Evolutionary conservation across 2,888 invertebrate genomes (phyloP).

Genomic region (Tipula confusa): DNA sequence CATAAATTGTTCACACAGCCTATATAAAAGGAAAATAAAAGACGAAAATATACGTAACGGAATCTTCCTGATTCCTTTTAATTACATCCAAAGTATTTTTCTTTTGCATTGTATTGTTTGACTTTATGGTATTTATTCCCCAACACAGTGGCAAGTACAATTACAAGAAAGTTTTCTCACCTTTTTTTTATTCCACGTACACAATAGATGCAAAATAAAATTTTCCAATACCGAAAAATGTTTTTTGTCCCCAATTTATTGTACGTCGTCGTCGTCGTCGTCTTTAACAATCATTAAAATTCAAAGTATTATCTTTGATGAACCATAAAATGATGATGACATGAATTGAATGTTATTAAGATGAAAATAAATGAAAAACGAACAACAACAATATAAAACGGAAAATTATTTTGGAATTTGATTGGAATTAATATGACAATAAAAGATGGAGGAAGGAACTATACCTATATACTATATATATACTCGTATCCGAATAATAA

Average conservation of each 20-base stretch:
- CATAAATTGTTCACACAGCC: background rate
- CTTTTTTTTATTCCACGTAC: background rate
- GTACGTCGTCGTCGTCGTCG: background rate
- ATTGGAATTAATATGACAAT: background rate
- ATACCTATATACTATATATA: too few relatives aligned
- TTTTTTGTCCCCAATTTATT: background rate
- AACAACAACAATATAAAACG: background rate
- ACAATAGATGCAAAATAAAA: background rate
- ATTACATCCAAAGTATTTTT: background rate
- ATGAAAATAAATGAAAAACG: background rate
- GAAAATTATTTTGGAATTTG: conserved; percentile 17
- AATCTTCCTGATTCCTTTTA: background rate
- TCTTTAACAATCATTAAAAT: conserved; percentile 14
- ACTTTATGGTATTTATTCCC: background rate
- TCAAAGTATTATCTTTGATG: conserved; percentile 28
- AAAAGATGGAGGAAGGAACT: too few relatives aligned
- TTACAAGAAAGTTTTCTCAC: background rate
- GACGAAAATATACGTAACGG: background rate
- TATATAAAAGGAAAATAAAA: background rate
- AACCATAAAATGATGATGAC: conserved; percentile 29
- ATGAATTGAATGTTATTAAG: conserved; percentile 28
- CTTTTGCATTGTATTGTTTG: background rate
- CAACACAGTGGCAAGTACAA: background rate
- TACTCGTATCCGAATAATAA: too few relatives aligned
- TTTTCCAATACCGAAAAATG: background rate